phyloP scores from a whole-genome alignment of 2,113 vertebrate genomes.

The Aegotheles bennettii region DNA sequence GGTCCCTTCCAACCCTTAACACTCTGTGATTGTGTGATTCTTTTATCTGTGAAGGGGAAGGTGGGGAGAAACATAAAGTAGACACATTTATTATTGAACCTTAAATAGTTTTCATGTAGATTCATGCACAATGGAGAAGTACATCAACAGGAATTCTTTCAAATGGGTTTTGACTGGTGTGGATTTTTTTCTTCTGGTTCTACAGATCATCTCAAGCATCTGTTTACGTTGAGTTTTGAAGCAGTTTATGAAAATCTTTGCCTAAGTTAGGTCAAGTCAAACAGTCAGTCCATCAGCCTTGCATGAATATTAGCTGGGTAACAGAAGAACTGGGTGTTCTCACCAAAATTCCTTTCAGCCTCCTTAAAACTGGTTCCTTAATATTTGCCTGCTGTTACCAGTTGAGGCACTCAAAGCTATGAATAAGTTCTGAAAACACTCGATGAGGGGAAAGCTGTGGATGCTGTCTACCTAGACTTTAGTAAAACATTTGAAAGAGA shows the following conservation, averaged over 20 bases:
- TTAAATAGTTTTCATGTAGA: accelerated
- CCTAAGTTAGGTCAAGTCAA: background rate
- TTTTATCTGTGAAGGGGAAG: background rate
- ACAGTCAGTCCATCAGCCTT: background rate
- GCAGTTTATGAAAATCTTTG: background rate
- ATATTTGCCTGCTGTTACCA: background rate
- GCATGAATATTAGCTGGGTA: accelerated
- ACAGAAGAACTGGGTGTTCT: background rate
- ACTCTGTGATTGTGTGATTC: no score
- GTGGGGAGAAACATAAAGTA: background rate
- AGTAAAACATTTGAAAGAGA: no score
- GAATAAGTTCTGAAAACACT: background rate
- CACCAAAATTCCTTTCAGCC: background rate
- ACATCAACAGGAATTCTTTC: background rate
- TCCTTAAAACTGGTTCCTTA: background rate
- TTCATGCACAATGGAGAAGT: background rate
- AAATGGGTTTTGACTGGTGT: background rate
- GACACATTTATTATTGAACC: accelerated
- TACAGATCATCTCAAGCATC: background rate
- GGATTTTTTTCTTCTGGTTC: background rate
- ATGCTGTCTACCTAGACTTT: no score
- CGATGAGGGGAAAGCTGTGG: no score
- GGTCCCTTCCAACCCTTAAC: no score
- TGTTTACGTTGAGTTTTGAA: background rate
- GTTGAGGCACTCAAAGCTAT: background rate